phyloP scores from a whole-genome alignment of 2,113 vertebrate species.

The Sphyrna mokarran region DNA sequence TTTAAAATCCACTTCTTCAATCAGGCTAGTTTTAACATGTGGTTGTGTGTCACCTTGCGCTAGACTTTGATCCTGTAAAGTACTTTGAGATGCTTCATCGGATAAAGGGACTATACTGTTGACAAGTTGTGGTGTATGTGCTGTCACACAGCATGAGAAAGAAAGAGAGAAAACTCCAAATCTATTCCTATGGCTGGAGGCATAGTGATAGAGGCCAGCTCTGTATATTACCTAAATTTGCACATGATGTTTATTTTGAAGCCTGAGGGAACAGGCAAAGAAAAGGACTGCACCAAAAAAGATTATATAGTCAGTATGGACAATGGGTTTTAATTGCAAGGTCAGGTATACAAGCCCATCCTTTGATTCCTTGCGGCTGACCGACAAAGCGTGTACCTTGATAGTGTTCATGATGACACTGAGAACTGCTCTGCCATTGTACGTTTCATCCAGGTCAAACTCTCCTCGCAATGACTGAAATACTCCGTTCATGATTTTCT shows the following conservation, averaged over 20 bases:
- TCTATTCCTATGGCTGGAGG: not conserved
- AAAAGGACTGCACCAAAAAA: not conserved
- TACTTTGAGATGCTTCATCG: not conserved
- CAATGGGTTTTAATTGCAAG: fast-evolving
- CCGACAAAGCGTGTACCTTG: constrained; percentile 60
- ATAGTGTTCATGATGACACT: constrained; percentile 76
- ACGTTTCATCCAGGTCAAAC: constrained; percentile 76
- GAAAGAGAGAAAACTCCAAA: not conserved
- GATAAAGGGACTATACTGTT: not conserved
- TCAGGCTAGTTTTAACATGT: not conserved
- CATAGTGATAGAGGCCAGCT: not conserved
- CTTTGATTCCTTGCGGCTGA: fast-evolving
- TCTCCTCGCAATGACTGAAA: constrained; percentile 81
- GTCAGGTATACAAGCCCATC: not conserved
- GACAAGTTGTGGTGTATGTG: not conserved
- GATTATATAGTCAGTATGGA: not conserved
- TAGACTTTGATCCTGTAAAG: not conserved
- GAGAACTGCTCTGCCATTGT: constrained; percentile 73
- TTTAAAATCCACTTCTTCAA: not conserved
- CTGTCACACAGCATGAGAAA: not conserved
- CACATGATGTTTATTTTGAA: not conserved
- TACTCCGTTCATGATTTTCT: constrained; percentile 92
- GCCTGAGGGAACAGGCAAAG: not conserved
- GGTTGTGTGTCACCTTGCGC: not conserved
- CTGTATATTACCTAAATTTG: not conserved